Evolutionary conservation across 2,113 vertebrate genomes (phyloP), one percentile per base, ranked within the genome.

Genomic region (Corydoras maculifer): DNA sequence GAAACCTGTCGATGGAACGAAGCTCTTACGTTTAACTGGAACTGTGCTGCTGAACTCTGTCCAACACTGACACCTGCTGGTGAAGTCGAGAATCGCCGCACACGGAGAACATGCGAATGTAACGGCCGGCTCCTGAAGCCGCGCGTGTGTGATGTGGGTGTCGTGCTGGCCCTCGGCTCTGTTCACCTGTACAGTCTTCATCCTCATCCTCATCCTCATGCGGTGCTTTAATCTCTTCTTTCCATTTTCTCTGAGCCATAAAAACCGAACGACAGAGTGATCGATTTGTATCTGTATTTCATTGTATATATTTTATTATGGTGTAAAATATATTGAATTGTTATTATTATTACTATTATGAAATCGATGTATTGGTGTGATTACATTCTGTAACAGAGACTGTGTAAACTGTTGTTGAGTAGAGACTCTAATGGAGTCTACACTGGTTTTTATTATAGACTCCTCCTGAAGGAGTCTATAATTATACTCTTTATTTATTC

Each of bases 271-370:
- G 78, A 75, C 74, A 68, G 69, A 82, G 83, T 77, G 78, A 75
- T 80, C 79, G 57, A 84, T 90, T 90, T 86, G 84, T 88, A 88
- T 86, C 68, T 84, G 82, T 86, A 88, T 88, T 86, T 87, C 82
- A 77, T 75, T 90, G 86, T 91, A 88, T 84, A 90, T 90, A 89
- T 91, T 91, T 90, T 90, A 90, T 82, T 85, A 90, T 86, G 79
- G 82, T 89, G 88, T 90, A 90, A 79, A 90, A 87, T 84, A 83
- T 80, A 86, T 90, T 88, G 82, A 85, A 87, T 88, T 87, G 53
- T 62, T 76, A 88, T 82, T 3, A 53, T 10, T 86, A 90, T 86
- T 82, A 75, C 79, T 86, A 86, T 86, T 81, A 85, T 86, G 73
- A 88, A 84, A 85, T 87, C 84, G 81, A 80, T 87, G 88, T 91